These are phyloP conservation scores for Onychomys arenicola DNA, from an alignment of 2,797 vertebrate genomes.

Conservation along the genomic window DNA sequence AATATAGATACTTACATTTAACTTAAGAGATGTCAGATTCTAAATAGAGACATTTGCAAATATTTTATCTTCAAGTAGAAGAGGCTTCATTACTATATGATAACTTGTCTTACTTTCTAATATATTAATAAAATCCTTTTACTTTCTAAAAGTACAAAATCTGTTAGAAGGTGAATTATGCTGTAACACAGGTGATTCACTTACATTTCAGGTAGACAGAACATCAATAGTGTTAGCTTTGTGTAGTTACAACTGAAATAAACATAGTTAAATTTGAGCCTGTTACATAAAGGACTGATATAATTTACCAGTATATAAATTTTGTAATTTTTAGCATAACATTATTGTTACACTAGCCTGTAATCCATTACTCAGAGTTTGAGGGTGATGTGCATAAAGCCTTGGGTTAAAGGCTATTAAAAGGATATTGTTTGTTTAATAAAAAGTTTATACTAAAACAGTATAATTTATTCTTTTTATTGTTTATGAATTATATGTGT, in stretches of 20 bases:
- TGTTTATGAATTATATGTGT: background rate
- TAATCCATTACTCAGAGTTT: background rate
- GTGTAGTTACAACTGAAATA: background rate
- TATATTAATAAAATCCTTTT: background rate
- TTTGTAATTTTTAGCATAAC: background rate
- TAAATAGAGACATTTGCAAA: conserved; percentile 32
- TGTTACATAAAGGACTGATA: background rate
- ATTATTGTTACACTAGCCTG: background rate
- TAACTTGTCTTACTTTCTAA: background rate
- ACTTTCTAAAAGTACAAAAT: background rate
- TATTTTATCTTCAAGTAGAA: conserved; percentile 14
- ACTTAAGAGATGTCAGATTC: conserved; percentile 2
- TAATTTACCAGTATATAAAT: background rate
- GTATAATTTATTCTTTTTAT: background rate
- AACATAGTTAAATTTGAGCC: background rate
- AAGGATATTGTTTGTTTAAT: background rate
- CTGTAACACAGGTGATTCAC: background rate
- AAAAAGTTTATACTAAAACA: background rate
- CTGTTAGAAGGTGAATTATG: background rate
- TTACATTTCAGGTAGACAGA: background rate
- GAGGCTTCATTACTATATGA: background rate
- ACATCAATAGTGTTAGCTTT: background rate
- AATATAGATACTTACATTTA: background rate
- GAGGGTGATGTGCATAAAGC: background rate
- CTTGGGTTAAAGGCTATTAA: background rate